Evolutionary conservation across 2,113 vertebrate species (phyloP).

Genomic region (Puffinus mauretanicus): DNA sequence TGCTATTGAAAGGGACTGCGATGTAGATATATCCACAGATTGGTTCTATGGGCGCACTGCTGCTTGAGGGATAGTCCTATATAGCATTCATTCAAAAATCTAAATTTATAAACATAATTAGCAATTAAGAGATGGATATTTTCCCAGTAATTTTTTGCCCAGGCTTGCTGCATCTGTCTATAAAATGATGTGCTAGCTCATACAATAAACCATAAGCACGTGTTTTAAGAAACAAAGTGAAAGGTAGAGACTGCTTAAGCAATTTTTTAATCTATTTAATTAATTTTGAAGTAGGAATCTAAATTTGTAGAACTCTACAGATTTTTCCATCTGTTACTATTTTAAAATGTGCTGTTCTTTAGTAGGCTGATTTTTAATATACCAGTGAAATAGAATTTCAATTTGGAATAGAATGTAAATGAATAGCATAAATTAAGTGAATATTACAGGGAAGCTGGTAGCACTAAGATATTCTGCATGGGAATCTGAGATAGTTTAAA

Average conservation of each 20-base stretch:
- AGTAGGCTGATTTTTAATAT: conserved; percentile 18
- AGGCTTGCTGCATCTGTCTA: background rate
- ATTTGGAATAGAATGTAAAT: background rate
- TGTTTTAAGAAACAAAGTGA: background rate
- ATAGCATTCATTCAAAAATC: background rate
- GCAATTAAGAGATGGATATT: background rate
- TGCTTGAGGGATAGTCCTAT: background rate
- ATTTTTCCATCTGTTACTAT: background rate
- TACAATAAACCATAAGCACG: background rate
- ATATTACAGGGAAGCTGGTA: background rate
- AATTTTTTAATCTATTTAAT: background rate
- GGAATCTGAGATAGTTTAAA: background rate
- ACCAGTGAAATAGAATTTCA: background rate
- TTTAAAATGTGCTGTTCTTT: conserved; percentile 1
- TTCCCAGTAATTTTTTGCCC: background rate
- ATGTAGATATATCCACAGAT: background rate
- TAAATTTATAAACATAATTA: background rate
- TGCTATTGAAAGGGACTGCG: background rate
- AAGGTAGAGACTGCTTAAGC: background rate
- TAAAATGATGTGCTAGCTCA: background rate
- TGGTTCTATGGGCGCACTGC: background rate
- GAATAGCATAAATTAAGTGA: conserved; percentile 16
- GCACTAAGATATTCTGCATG: background rate
- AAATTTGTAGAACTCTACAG: conserved; percentile 7
- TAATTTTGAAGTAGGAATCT: background rate